phyloP scores from a whole-genome alignment of 1,140 invertebrate genomes.

The Formica selysi region DNA sequence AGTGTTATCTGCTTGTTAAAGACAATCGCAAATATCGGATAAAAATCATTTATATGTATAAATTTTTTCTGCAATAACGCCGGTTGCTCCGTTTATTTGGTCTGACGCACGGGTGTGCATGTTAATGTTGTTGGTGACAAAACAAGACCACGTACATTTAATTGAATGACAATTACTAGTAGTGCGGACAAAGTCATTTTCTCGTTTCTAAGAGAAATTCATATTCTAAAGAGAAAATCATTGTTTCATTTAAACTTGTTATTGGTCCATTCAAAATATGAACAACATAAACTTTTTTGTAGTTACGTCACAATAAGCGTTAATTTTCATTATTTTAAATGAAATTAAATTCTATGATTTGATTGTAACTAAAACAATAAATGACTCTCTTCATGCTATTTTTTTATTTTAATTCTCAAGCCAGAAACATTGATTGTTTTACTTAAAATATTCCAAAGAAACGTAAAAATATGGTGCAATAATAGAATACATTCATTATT shows the following conservation, averaged over 20 bases:
- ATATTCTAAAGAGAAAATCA: constrained; percentile 7
- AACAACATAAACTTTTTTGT: not conserved
- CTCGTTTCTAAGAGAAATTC: constrained; percentile 22
- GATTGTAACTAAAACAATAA: not conserved
- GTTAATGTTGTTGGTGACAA: constrained; percentile 47
- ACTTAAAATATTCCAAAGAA: constrained; percentile 6
- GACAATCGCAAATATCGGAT: not conserved
- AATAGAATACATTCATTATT: not conserved
- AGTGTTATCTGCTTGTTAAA: constrained; percentile 14
- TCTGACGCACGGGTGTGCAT: constrained; percentile 65
- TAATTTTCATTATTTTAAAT: not conserved
- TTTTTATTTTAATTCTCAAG: not conserved
- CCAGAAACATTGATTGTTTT: not conserved
- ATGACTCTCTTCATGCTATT: too few species aligned
- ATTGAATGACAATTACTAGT: constrained; percentile 19
- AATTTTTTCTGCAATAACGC: constrained; percentile 11
- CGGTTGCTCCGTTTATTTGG: constrained; percentile 70
- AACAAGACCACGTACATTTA: constrained; percentile 28
- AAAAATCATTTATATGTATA: constrained; percentile 10
- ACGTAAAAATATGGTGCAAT: not conserved
- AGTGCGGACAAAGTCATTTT: not conserved
- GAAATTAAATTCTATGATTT: constrained; percentile 1
- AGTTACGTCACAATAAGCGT: not conserved
- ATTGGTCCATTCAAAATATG: not conserved
- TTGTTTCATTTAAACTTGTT: constrained; percentile 1